Evolutionary conservation across 1,140 invertebrate genomes (phyloP).

Genomic region (Micrasema minimum): DNA sequence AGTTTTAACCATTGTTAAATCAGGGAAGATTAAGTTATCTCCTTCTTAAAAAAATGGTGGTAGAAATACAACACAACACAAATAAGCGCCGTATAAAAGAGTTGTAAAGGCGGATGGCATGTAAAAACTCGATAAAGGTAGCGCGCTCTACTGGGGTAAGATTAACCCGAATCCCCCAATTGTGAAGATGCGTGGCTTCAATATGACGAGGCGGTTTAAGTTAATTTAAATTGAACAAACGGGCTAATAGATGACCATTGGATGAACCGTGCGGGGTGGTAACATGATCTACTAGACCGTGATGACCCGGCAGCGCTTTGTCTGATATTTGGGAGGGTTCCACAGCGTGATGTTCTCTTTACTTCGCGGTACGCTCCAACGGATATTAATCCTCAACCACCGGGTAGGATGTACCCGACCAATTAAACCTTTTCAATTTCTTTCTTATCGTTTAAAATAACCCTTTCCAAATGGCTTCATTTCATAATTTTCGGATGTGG

Average conservation of each 20-base stretch:
- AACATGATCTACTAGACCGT: background rate
- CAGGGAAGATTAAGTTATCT: conserved; percentile 13
- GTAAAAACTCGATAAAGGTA: background rate
- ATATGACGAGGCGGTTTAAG: too few relatives aligned
- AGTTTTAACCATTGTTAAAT: conserved; percentile 3
- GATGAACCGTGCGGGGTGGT: conserved; percentile 15
- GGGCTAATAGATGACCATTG: conserved; percentile 13
- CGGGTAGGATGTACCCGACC: background rate
- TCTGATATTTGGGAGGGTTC: conserved; percentile 4
- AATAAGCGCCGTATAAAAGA: conserved; percentile 15
- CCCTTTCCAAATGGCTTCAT: too few relatives aligned
- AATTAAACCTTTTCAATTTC: too few relatives aligned
- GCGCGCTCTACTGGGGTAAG: too few relatives aligned
- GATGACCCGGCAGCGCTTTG: too few relatives aligned
- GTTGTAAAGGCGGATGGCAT: conserved; percentile 6
- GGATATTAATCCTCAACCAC: background rate
- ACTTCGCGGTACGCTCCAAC: background rate
- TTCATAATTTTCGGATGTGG: too few relatives aligned
- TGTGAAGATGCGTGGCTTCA: too few relatives aligned
- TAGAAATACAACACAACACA: conserved; percentile 8
- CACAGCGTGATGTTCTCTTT: too few relatives aligned
- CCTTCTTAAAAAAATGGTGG: background rate
- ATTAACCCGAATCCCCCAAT: too few relatives aligned
- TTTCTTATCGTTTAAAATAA: too few relatives aligned
- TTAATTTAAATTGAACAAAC: background rate